Base-by-base conservation (phyloP, 23 tunicate species). In the Ascidia mentula region DNA sequence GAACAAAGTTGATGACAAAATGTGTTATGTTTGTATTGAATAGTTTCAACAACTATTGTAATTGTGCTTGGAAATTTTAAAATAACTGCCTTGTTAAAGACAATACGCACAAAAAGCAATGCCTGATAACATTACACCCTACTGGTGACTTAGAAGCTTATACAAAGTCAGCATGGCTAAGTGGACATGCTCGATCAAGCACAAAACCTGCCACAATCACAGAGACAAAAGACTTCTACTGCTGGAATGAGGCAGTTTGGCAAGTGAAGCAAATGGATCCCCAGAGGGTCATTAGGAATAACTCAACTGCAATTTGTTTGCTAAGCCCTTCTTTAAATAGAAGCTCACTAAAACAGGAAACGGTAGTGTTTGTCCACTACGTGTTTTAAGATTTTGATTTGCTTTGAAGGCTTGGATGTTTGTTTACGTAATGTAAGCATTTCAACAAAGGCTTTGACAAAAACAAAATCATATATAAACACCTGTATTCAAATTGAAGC, bases 401-500 rank as follows among this genome's bases (percentile, higher is more conserved):
- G 65, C 24, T n/a, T 5, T 3, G 12, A 20, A 3, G 2, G 12
- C 13, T 53, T 53, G 65, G 22, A 28, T 53, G 65, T 3, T 53
- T 42, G n/a, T n/a, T n/a, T n/a, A n/a, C n/a, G 22, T 53, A 3
- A 53, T 53, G 65, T 53, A 53, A 53, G 24, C 24, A 9, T 53
- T 1, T 5, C 65, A 53, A 3, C n/a, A n/a, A n/a, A n/a, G n/a
- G n/a, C 22, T 53, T 53, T 53, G 22, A 9, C 65, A 53, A 53
- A 3, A 9, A 9, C 22, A 5, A 2, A 46, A 20, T 6, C 30
- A 78, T 46, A 18, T 6, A 9, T 18, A 77, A 72, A 20, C 34
- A 88, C 94, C 84, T 84, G 88, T 60, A 89, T 0, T 72, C n/a
- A 36, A 89, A 89, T 2, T 38, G 28, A 7, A 79, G 33, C 20